Evolutionary conservation across 2,888 invertebrate species (phyloP), one percentile per base, ranked within the genome.

Genomic region (Gibbula magus): DNA sequence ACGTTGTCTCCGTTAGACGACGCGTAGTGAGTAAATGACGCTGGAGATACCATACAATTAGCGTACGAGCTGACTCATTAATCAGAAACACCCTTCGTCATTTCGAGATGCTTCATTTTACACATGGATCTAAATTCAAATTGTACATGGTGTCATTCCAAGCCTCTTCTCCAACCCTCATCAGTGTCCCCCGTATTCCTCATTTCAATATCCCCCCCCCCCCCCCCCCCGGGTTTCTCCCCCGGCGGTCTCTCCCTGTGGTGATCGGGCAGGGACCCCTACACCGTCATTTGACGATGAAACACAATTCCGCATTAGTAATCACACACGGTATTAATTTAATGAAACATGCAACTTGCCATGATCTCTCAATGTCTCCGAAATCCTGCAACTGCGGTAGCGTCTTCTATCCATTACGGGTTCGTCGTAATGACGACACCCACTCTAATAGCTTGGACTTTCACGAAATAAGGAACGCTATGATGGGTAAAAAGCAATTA

Each of bases 291-390:
- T 70, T 70, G 70, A 70, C 35, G 32, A 70, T 32, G 22, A 20
- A 70, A 70, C 70, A 70, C 70, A 70, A 70, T 70, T 39, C 70
- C 70, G 70, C 70, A 70, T 70, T 70, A 70, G 70, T 70, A 70
- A 70, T 70, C 70, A 35, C 70, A 70, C 70, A 39, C 70, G 35
- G 70, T 70, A 70, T 70, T 70, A 70, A 70, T 70, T 70, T 70
- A 70, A 70, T 70, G 70, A 70, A 70, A 70, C 70, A 70, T 70
- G 70, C 70, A 70, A 70, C 70, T 35, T 70, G 70, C 35, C 70
- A 70, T 39, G 70, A 70, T 70, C 70, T 70, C 32, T 18, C 70
- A 35, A 32, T 35, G 70, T 39, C 70, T 16, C 39, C 20, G 35
- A 32, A 70, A 35, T 70, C 70, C 32, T 70, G 35, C 70, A 70